A percentile compares a stretch with the other conserved stretches of the same genome.
Conservation (phyloP, 1,140 invertebrate genomes). For the Carposina sasakii region DNA sequence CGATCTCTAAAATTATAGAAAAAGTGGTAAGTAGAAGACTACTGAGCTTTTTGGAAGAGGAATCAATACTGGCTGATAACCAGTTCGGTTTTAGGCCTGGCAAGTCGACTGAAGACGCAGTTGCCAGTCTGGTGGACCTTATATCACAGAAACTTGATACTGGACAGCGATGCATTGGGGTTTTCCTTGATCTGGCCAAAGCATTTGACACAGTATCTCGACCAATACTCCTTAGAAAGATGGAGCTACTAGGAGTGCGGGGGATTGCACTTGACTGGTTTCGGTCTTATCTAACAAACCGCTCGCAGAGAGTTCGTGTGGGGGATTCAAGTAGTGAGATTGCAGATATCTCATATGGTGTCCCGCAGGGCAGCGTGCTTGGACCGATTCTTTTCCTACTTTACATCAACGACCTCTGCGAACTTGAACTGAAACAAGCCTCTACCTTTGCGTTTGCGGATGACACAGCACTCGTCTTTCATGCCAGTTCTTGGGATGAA, state of each 20-base stretch:
- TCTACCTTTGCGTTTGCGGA: conserved; percentile 5
- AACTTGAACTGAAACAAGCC: background rate
- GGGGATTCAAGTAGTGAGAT: background rate
- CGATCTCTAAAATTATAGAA: conserved; percentile 13
- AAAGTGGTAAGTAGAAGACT: conserved; percentile 9
- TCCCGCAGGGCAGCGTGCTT: conserved; percentile 6
- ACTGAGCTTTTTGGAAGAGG: conserved; percentile 4
- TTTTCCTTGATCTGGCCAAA: conserved; percentile 12
- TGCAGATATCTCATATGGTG: background rate
- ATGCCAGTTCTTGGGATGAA: background rate
- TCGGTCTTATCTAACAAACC: background rate
- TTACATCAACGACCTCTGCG: conserved; percentile 10
- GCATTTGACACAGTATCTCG: conserved; percentile 11
- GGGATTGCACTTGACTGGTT: background rate
- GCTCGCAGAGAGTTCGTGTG: background rate
- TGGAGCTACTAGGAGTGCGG: conserved; percentile 2
- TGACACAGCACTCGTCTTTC: conserved; percentile 8
- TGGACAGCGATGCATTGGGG: background rate
- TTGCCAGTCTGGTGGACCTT: background rate
- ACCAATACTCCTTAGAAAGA: background rate
- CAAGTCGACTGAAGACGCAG: conserved; percentile 8
- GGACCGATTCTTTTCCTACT: conserved; percentile 6
- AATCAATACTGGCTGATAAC: conserved; percentile 1
- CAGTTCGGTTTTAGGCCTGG: conserved; percentile 8
- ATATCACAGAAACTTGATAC: conserved; percentile 4